A percentile compares a stretch with the other conserved stretches of the same genome.
Conservation (phyloP, 2,113 vertebrate species). For the Campylomormyrus tamandua region DNA sequence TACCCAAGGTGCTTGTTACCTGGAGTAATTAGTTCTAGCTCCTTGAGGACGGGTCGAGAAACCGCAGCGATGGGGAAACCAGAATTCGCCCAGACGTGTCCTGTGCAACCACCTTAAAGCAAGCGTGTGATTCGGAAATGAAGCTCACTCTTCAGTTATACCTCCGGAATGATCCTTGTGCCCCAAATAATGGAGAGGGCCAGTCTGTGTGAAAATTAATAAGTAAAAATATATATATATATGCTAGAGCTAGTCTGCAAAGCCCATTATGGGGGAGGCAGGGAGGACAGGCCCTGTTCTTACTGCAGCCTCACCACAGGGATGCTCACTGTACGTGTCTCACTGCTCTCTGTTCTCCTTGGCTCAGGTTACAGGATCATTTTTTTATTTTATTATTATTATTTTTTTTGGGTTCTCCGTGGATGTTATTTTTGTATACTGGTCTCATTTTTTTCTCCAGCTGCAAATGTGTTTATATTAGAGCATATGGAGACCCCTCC, state of each 20-base stretch:
- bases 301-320: conserved; percentile 14
- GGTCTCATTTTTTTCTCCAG: conserved; percentile 32
- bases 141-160: conserved; percentile 29
- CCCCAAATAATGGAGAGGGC: conserved; percentile 35
- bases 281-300: conserved; percentile 2
- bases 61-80: conserved; percentile 7
- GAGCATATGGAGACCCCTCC: conserved; percentile 36
- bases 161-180: conserved; percentile 33
- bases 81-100: conserved; percentile 30
- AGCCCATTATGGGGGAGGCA: conserved; percentile 18
- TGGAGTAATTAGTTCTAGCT: conserved; percentile 19
- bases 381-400: conserved; percentile 2
- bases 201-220: not conserved
- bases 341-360: conserved; percentile 26
- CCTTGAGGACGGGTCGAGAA: conserved; percentile 24
- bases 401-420: conserved; percentile 17
- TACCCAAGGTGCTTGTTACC: conserved; percentile 14
- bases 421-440: conserved; percentile 44
- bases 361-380: conserved; percentile 30
- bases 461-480: conserved; percentile 48
- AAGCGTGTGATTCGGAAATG: conserved; percentile 38
- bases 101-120: conserved; percentile 31
- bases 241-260: conserved; percentile 19
- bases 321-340: conserved; percentile 2
- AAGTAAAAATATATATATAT: conserved; percentile 18